Evolutionary conservation across 2,113 vertebrate species (phyloP).

Genomic region (Lepus americanus): DNA sequence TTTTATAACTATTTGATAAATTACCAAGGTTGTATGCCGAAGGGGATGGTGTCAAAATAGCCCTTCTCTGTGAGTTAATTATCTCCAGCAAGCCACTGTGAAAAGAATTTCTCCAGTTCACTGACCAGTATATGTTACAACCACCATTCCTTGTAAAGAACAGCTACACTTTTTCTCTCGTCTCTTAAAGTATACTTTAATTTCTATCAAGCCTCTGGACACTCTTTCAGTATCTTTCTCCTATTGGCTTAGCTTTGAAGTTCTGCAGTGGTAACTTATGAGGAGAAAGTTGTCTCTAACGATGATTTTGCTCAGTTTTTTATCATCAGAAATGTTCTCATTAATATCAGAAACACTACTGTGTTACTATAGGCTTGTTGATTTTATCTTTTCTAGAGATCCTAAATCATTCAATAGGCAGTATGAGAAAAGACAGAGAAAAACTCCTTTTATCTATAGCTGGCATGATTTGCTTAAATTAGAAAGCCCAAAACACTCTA

Average conservation of each 20-base stretch:
- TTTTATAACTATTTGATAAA: background rate
- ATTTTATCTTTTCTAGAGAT: background rate
- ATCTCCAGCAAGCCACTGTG: background rate
- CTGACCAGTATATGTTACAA: background rate
- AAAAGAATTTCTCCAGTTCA: background rate
- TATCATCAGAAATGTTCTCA: background rate
- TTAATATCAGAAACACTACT: background rate
- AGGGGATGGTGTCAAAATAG: background rate
- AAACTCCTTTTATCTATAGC: background rate
- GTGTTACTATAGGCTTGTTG: background rate
- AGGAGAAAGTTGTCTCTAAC: background rate
- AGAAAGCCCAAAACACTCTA: background rate
- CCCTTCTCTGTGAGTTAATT: background rate
- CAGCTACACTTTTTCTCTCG: background rate
- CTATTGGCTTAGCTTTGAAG: background rate
- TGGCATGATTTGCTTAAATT: background rate
- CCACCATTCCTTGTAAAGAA: background rate
- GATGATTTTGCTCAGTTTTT: background rate
- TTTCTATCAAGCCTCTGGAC: background rate
- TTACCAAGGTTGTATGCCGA: background rate
- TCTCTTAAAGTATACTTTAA: background rate
- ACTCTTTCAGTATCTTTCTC: background rate
- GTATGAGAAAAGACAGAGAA: background rate
- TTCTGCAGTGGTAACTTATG: background rate
- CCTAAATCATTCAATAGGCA: background rate